Evolutionary conservation across 1,140 invertebrate species (phyloP), one percentile per base, ranked within the genome.

Genomic region (Drosophila aff.): DNA sequence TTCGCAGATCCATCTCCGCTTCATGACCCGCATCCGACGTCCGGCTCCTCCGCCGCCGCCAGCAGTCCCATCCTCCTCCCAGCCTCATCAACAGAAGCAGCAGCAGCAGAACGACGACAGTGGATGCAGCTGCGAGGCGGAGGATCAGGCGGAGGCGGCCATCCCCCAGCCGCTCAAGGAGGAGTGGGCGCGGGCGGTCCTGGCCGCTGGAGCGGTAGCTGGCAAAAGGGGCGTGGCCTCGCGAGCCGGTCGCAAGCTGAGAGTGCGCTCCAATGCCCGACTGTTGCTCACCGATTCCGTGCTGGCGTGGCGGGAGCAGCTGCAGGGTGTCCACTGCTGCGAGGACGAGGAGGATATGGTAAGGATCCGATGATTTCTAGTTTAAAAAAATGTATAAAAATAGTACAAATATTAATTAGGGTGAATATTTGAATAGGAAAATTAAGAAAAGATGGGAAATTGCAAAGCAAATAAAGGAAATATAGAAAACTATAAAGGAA

Each of bases 311-410:
- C 89, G 89, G 46, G 66, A 69, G 23, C 67, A 74, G 47, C 65
- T 87, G 23, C 77, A 91, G 59, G 64, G 86, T 77, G 78, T 91
- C 16, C 67, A 91, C 52, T 83, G 76, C 40, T 76, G 85, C 50
- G 92, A 93, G 74, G 92, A 93, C 76, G 92, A 93, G 76, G 92
- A 93, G 79, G 92, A 93, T 44, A 83, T 93, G 92, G 92, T 93
- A 65, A 92, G 63, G 61, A 31, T n/a, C 26, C 36, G 21, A 1
- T 55, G 23, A n/a, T 49, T 10, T 21, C 18, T 11, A n/a, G 18
- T 44, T 5, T 21, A 18, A 2, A 7, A 28, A 52, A 13, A 13
- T 7, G 18, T 33, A 18, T n/a, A 3, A 13, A 31, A 50, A n/a
- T 31, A 5, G 3, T 31, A 52, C 3, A 3, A 1, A 3, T 11